phyloP scores from a whole-genome alignment of 2,888 invertebrate species.

The Drosophila robusta region DNA sequence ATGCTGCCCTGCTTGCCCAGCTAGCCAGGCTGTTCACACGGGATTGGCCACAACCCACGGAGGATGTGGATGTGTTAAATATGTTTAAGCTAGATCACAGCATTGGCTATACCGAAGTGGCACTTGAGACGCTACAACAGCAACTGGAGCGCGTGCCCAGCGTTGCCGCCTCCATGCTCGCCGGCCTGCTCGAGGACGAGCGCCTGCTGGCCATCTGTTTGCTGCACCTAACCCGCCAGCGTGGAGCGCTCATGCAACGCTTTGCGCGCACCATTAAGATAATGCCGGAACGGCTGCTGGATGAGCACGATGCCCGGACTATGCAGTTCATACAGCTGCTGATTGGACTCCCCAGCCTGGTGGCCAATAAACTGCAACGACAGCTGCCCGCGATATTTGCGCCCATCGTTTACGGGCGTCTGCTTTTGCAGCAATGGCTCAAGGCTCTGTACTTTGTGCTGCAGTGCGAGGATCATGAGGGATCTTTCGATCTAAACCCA shows the following conservation, averaged over 20 bases:
- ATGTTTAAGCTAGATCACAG: conserved; percentile 81
- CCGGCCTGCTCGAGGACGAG: conserved; percentile 71
- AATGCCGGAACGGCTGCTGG: conserved; percentile 57
- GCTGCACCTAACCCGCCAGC: conserved; percentile 70
- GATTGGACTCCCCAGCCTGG: conserved; percentile 89
- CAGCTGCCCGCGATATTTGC: conserved; percentile 87
- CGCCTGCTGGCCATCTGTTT: conserved; percentile 69
- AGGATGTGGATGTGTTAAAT: conserved; percentile 63
- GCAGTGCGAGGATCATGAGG: conserved; percentile 60
- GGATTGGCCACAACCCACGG: conserved; percentile 86
- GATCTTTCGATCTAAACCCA: conserved; percentile 74
- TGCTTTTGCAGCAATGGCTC: conserved; percentile 87
- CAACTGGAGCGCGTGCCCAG: conserved; percentile 53
- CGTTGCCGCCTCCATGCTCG: conserved; percentile 58
- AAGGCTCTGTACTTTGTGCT: conserved; percentile 88
- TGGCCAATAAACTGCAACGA: conserved; percentile 89
- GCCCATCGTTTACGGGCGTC: conserved; percentile 87
- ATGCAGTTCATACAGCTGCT: conserved; percentile 87
- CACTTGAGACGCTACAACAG: conserved; percentile 65
- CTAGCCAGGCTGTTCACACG: conserved; percentile 86
- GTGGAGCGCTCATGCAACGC: conserved; percentile 50
- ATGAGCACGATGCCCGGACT: conserved; percentile 84
- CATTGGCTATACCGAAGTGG: conserved; percentile 73
- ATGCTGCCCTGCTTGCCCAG: conserved; percentile 86
- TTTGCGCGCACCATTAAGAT: conserved; percentile 66